These are phyloP conservation scores for Neuroscelio doddi DNA, from an alignment of 2,888 invertebrate genomes.

Conservation along the genomic window DNA sequence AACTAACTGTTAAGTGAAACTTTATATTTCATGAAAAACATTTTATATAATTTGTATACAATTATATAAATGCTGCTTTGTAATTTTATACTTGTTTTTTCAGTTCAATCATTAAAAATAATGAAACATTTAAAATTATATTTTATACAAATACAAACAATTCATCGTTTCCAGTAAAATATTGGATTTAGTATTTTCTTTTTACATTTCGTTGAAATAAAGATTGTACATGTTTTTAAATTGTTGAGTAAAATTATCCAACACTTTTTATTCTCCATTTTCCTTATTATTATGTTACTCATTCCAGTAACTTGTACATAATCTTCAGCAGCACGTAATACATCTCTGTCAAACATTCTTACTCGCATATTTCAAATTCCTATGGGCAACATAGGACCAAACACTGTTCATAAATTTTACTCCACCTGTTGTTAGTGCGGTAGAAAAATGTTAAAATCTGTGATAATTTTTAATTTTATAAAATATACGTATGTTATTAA, in stretches of 20 bases:
- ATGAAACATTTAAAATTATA: neutral
- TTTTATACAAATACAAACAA: neutral
- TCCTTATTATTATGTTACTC: neutral
- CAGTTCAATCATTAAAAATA: neutral
- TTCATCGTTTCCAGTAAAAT: neutral
- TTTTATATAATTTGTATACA: neutral
- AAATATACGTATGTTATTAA: too few species aligned
- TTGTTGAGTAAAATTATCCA: neutral
- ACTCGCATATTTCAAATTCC: conserved; percentile 1
- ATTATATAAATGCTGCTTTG: neutral
- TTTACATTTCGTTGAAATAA: conserved; percentile 1
- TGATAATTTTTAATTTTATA: too few species aligned
- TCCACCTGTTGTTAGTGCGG: too few species aligned
- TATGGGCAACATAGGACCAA: neutral
- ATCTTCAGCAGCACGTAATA: conserved; percentile 1
- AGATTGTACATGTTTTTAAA: conserved; percentile 1
- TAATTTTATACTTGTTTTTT: too few species aligned
- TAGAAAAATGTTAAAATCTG: too few species aligned
- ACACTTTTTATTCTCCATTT: neutral
- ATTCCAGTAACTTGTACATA: neutral
- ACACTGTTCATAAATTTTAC: neutral
- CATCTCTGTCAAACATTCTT: conserved; percentile 7
- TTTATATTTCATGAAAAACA: too few species aligned
- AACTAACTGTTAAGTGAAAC: too few species aligned
- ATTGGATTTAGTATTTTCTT: neutral